Conservation (phyloP, 2,797 vertebrate species). For the Malacoctenus gilli region DNA sequence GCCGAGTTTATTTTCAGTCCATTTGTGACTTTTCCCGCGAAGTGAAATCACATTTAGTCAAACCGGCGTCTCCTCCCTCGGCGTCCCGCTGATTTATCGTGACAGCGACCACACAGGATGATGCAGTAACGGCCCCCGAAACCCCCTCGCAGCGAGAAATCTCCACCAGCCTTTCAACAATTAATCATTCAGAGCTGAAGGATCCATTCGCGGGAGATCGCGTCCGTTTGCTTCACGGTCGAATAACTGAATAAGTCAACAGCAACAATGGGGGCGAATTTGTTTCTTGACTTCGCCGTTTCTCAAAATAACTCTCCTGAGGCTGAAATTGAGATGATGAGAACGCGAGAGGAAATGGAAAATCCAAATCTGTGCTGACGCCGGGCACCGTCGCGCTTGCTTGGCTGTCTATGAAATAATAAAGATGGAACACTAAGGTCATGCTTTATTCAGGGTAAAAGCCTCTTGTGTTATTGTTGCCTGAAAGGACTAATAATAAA, state of each 20-base stretch:
- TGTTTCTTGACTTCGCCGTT: constrained; percentile 68
- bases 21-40: constrained; percentile 13
- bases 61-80: not conserved
- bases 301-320: constrained; percentile 76
- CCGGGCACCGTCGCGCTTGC: constrained; percentile 40
- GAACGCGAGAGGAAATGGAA: constrained; percentile 56
- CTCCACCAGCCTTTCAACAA: constrained; percentile 60
- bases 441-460: constrained; percentile 79
- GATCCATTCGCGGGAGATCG: constrained; percentile 75
- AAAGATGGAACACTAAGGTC: constrained; percentile 67
- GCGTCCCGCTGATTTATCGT: constrained; percentile 26
- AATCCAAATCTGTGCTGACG: constrained; percentile 65
- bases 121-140: constrained; percentile 32
- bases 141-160: constrained; percentile 46
- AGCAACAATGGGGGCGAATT: constrained; percentile 69
- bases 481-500: constrained; percentile 66
- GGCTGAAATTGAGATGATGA: constrained; percentile 79
- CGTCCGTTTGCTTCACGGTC: constrained; percentile 76
- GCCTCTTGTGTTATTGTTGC: constrained; percentile 58
- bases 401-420: constrained; percentile 73
- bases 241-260: constrained; percentile 82
- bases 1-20: constrained; percentile 1
- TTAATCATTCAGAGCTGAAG: constrained; percentile 78
- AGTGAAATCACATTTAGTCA: constrained; percentile 25
- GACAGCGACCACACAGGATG: constrained; percentile 23